These are phyloP conservation scores for Drosophila ercepeae DNA, from an alignment of 1,140 invertebrate genomes.

Conservation along the genomic window DNA sequence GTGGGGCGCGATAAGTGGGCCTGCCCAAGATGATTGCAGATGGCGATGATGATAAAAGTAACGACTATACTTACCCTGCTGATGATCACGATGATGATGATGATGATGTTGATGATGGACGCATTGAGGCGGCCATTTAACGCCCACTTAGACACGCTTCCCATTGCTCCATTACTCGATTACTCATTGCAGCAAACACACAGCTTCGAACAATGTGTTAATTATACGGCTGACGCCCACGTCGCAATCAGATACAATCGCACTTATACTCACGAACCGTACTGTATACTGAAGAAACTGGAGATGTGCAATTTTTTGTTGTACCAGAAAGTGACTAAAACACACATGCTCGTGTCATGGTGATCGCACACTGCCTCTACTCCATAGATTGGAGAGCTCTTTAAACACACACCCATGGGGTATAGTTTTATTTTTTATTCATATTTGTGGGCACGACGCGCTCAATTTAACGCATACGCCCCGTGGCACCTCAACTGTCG, in stretches of 20 bases:
- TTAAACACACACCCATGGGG: conserved; percentile 17
- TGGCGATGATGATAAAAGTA: conserved; percentile 12
- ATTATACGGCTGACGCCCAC: conserved; percentile 50
- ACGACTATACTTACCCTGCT: not conserved
- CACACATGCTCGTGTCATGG: conserved; percentile 49
- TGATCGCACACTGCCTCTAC: too few relatives aligned
- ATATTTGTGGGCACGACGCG: conserved; percentile 47
- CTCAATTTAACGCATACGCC: conserved; percentile 69
- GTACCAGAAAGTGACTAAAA: conserved; percentile 41
- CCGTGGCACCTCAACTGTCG: conserved; percentile 41
- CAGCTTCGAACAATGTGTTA: conserved; percentile 43
- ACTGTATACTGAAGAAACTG: conserved; percentile 7
- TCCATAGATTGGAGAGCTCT: conserved; percentile 15
- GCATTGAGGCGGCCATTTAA: conserved; percentile 61
- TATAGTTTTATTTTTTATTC: not conserved
- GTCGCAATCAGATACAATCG: conserved; percentile 25
- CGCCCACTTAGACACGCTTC: conserved; percentile 59
- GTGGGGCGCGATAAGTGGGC: conserved; percentile 32
- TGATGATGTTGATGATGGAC: conserved; percentile 18
- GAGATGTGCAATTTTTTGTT: conserved; percentile 39
- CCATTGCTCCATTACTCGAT: conserved; percentile 46
- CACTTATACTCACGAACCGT: not conserved
- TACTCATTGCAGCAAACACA: conserved; percentile 33
- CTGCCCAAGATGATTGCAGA: conserved; percentile 28
- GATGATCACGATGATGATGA: conserved; percentile 14